Percentiles rank a stretch among this genome's conserved stretches.
Conservation (phyloP, 2,113 vertebrate species). For the Panthera leo region DNA sequence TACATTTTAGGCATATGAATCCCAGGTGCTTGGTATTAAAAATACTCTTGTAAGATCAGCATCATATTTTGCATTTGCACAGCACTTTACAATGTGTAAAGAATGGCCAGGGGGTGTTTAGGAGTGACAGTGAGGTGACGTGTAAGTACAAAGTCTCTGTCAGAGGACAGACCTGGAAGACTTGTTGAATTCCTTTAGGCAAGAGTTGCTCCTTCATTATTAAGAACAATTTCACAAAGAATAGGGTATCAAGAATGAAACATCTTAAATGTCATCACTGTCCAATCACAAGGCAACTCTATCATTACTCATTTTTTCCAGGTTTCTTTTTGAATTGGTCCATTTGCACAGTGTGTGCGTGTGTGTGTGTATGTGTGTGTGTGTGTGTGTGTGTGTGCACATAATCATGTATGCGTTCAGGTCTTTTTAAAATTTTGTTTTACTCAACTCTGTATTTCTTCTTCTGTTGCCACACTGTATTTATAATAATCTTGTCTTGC, state of each 20-base stretch:
- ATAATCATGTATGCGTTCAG: not conserved
- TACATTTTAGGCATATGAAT: rapidly evolving
- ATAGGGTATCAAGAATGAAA: not conserved
- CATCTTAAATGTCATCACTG: not conserved
- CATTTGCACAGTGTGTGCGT: rapidly evolving
- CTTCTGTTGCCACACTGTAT: not conserved
- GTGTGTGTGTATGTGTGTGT: rapidly evolving
- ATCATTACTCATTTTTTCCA: not conserved
- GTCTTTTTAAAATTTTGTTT: not conserved
- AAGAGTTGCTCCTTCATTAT: not conserved
- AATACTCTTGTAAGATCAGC: not conserved
- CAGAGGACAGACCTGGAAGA: not conserved
- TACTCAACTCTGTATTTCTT: not conserved
- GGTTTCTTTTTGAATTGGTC: not conserved
- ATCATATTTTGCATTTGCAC: not conserved
- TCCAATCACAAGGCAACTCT: not conserved
- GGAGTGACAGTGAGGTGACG: not conserved
- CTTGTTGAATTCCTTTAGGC: not conserved
- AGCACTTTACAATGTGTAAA: not conserved
- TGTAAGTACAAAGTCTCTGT: not conserved
- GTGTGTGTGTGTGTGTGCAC: not conserved
- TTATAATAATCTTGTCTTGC: not conserved
- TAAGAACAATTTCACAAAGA: not conserved
- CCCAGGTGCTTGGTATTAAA: not conserved
- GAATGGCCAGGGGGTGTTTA: too few relatives aligned